A percentile compares a stretch with the other conserved stretches of the same genome.
Conservation (phyloP, 2,797 vertebrate genomes). For the Sarcoramphus papa region DNA sequence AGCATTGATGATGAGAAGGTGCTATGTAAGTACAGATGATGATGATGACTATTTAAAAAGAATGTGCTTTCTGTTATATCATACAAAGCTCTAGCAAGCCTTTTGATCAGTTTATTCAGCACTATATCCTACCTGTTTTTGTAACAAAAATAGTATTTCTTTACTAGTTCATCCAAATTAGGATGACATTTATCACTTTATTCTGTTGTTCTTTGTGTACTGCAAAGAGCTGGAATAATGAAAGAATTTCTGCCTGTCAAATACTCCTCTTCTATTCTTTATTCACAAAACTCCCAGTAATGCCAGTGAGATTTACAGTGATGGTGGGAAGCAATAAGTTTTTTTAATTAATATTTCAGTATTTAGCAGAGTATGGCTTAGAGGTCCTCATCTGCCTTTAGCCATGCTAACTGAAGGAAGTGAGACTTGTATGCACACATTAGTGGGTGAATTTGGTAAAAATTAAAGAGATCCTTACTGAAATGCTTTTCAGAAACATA, state of each 20-base stretch:
- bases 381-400: not conserved
- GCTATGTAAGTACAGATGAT: not conserved
- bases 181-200: not conserved
- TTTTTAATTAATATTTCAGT: not conserved
- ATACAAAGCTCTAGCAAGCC: not conserved
- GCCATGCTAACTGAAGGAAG: not conserved
- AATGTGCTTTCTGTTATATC: not conserved
- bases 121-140: not conserved
- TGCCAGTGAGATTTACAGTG: not conserved
- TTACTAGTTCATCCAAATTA: not conserved
- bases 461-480: not conserved
- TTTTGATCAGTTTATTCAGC: conserved; percentile 13
- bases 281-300: not conserved
- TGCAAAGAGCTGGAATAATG: conserved; percentile 9
- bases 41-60: not conserved
- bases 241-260: not conserved
- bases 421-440: not conserved
- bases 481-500: not conserved
- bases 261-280: not conserved
- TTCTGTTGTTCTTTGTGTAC: conserved; percentile 26
- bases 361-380: not conserved
- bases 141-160: conserved; percentile 7
- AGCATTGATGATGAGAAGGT: not conserved
- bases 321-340: not conserved
- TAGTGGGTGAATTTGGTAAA: not conserved